phyloP scores from a whole-genome alignment of 92 coral and sea anemone species.

The Phymanthus crucifer region DNA sequence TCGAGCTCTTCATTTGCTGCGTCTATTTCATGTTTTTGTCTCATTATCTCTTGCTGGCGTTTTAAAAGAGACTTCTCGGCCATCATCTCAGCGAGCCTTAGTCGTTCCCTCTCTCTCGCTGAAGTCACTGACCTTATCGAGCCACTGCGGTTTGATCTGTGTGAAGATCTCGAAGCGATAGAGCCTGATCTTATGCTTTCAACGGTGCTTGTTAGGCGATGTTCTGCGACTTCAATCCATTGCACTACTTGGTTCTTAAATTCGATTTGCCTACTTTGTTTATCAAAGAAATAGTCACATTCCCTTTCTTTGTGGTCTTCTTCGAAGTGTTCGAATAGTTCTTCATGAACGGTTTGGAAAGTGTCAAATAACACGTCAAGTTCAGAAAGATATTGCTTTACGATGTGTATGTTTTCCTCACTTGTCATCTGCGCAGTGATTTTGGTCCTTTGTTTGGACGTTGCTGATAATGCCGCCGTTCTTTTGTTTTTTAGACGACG shows the following conservation, averaged over 20 bases:
- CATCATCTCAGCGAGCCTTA: slow-evolving; percentile 5
- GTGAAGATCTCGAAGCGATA: too few species aligned
- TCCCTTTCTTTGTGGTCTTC: too few species aligned
- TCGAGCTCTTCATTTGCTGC: too few species aligned
- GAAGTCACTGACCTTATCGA: slow-evolving; percentile 3
- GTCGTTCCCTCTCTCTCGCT: slow-evolving; percentile 18
- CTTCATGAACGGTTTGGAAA: slow-evolving; percentile 5
- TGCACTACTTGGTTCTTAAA: too few species aligned
- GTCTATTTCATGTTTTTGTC: too few species aligned
- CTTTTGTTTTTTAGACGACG: neutral
- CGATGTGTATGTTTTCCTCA: slow-evolving; percentile 1
- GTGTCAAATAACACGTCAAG: neutral
- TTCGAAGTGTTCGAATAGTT: neutral
- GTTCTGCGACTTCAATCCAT: too few species aligned
- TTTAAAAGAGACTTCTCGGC: slow-evolving; percentile 19
- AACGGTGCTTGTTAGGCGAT: too few species aligned
- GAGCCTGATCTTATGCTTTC: too few species aligned
- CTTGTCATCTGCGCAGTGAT: neutral
- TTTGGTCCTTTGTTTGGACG: neutral
- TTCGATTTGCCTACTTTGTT: too few species aligned
- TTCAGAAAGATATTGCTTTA: neutral
- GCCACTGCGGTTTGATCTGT: too few species aligned
- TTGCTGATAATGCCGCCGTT: neutral
- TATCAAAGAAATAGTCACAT: too few species aligned
- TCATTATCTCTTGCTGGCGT: too few species aligned